Conservation (phyloP, 1,140 invertebrate species). For the Proctacanthus coquilletti region DNA sequence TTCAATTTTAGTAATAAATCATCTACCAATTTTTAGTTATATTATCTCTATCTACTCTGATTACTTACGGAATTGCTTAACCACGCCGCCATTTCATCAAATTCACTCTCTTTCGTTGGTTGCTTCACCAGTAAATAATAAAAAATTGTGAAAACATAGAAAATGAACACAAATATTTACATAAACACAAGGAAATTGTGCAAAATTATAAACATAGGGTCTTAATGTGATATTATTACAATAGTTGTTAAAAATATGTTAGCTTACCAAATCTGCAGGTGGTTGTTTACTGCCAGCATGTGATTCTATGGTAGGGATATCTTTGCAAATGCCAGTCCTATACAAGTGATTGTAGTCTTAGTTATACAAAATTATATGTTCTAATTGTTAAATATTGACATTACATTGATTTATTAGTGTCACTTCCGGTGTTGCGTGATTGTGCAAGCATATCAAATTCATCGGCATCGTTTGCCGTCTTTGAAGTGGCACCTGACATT, state of each 20-base stretch:
- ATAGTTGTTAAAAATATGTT: conserved; percentile 16
- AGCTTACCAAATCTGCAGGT: too few relatives aligned
- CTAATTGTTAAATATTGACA: too few relatives aligned
- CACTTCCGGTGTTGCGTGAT: conserved; percentile 43
- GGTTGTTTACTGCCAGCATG: conserved; percentile 21
- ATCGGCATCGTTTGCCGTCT: conserved; percentile 37
- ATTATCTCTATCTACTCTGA: too few relatives aligned
- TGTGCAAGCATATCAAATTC: conserved; percentile 91
- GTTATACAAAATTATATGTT: too few relatives aligned
- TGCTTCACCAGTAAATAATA: conserved; percentile 17
- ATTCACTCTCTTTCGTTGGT: conserved; percentile 70
- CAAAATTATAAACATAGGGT: not conserved
- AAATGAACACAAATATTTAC: conserved; percentile 16
- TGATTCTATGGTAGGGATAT: conserved; percentile 25
- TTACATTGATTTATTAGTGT: conserved; percentile 14
- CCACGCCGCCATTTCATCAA: conserved; percentile 91
- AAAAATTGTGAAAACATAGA: conserved; percentile 12
- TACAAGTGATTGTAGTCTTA: too few relatives aligned
- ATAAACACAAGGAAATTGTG: too few relatives aligned
- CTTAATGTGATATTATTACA: conserved; percentile 8
- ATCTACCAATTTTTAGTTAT: too few relatives aligned
- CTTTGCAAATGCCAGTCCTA: conserved; percentile 22
- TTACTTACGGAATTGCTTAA: conserved; percentile 49
- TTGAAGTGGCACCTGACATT: conserved; percentile 17
- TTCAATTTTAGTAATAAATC: too few relatives aligned